Base-by-base conservation (phyloP, 1,140 invertebrate species). In the Goniozus legneri region DNA sequence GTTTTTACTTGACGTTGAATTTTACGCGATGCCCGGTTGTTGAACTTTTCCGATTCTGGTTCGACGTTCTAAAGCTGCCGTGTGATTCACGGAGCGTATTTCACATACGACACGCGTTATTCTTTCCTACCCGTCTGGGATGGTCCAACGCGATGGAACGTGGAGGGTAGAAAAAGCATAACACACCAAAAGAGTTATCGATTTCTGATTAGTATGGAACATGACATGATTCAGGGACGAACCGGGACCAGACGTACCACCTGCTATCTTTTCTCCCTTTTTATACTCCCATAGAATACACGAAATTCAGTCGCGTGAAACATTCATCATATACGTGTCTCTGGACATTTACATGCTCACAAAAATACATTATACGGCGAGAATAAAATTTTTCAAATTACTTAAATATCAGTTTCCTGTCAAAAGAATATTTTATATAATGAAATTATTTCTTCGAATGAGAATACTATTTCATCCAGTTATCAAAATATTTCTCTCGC, bases 281-380 rank as follows among this genome's bases (percentile, higher is more conserved):
- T 12, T 33, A 32, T 2, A 24, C 8, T 10, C 3, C 34, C 7
- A 41, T 21, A 27, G 22, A 27, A 4, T 10, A 3, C 20, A 13
- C 6, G 7, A 36, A 13, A 19, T 33, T 43, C 8, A n/a, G 2
- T 31, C 20, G 37, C 19, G 16, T 20, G 13, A 20, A 38, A n/a
- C 33, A 56, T 56, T 19, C 22, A 44, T 56, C 54, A 39, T 45
- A n/a, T n/a, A n/a, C n/a, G n/a, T n/a, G n/a, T n/a, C n/a, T n/a
- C n/a, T n/a, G n/a, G n/a, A n/a, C n/a, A n/a, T n/a, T n/a, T n/a
- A n/a, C n/a, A n/a, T n/a, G n/a, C n/a, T n/a, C n/a, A n/a, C n/a
- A n/a, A n/a, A n/a, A n/a, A n/a, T n/a, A n/a, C n/a, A n/a, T n/a
- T n/a, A n/a, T n/a, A n/a, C n/a, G n/a, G n/a, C n/a, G n/a, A n/a